Conservation (phyloP, 1,140 invertebrate species). For the Scaptomyza hsui region DNA sequence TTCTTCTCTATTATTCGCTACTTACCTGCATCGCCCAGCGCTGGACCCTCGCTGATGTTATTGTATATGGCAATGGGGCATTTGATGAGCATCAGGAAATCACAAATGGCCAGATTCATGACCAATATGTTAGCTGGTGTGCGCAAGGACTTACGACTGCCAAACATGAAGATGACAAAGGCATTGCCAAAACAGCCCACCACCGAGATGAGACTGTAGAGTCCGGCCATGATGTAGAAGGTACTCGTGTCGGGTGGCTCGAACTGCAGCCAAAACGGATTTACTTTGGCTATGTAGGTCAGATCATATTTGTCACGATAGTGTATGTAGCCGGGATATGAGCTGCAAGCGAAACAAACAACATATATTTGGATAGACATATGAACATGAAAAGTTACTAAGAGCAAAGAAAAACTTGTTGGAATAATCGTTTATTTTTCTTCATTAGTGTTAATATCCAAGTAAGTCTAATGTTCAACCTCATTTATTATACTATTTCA, state of each 20-base stretch:
- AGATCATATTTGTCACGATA: slow-evolving; percentile 83
- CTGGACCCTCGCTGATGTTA: slow-evolving; percentile 88
- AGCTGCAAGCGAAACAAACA: slow-evolving; percentile 42
- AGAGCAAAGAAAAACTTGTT: no score
- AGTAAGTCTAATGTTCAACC: background rate
- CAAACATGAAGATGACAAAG: slow-evolving; percentile 86
- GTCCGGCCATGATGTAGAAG: slow-evolving; percentile 86
- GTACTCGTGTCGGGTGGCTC: slow-evolving; percentile 84
- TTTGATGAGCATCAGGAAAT: slow-evolving; percentile 89
- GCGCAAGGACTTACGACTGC: slow-evolving; percentile 88
- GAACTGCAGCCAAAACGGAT: slow-evolving; percentile 88
- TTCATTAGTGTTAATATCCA: background rate
- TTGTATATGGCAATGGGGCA: slow-evolving; percentile 90
- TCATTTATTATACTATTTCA: no score
- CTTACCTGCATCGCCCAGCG: slow-evolving; percentile 88
- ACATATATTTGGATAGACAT: background rate
- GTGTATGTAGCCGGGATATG: slow-evolving; percentile 72
- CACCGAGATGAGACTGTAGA: slow-evolving; percentile 87
- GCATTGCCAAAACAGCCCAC: slow-evolving; percentile 87
- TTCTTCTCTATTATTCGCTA: background rate
- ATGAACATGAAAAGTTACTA: background rate
- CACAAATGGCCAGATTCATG: slow-evolving; percentile 90
- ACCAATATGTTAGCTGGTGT: slow-evolving; percentile 91
- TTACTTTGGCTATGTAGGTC: slow-evolving; percentile 86
- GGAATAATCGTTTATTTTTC: background rate